phyloP scores from a whole-genome alignment of 1,140 invertebrate genomes.

The Atta colombica region DNA sequence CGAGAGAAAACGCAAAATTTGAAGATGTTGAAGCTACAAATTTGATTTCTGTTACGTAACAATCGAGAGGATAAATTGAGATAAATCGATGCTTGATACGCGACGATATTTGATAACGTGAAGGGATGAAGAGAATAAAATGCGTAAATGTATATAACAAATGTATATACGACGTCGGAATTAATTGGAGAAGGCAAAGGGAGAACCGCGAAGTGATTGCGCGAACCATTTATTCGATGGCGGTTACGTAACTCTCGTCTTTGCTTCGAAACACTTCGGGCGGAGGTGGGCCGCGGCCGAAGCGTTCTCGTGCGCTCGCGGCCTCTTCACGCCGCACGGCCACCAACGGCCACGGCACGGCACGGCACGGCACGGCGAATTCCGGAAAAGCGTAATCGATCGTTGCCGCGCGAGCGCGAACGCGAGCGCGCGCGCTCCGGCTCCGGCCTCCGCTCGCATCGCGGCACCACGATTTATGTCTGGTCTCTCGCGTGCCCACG shows the following conservation, averaged over 20 bases:
- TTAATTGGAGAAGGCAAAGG: not conserved
- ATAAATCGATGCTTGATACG: not conserved
- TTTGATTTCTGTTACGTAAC: not conserved
- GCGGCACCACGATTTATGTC: constrained; percentile 43
- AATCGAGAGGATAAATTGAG: not conserved
- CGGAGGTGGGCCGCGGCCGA: constrained; percentile 6
- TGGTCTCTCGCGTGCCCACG: constrained; percentile 53
- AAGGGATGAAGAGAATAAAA: not conserved
- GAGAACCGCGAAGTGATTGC: not conserved
- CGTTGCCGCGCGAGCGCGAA: constrained; percentile 30
- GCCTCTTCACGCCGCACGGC: constrained; percentile 20
- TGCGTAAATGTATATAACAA: not conserved
- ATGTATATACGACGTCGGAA: not conserved
- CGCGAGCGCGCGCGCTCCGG: constrained; percentile 9
- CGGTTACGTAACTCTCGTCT: constrained; percentile 43
- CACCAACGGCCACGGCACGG: not conserved
- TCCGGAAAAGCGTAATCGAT: constrained; percentile 62
- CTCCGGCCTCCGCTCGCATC: constrained; percentile 12
- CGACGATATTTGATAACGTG: not conserved
- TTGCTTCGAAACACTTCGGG: constrained; percentile 9
- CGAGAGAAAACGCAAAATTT: not conserved
- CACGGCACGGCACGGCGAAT: constrained; percentile 20
- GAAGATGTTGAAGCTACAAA: too few species aligned
- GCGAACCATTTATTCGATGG: not conserved
- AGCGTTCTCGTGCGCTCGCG: not conserved